A percentile compares a stretch with the other conserved stretches of the same genome.
Conservation (phyloP, 1,140 invertebrate genomes). For the Drosophila littoralis region DNA sequence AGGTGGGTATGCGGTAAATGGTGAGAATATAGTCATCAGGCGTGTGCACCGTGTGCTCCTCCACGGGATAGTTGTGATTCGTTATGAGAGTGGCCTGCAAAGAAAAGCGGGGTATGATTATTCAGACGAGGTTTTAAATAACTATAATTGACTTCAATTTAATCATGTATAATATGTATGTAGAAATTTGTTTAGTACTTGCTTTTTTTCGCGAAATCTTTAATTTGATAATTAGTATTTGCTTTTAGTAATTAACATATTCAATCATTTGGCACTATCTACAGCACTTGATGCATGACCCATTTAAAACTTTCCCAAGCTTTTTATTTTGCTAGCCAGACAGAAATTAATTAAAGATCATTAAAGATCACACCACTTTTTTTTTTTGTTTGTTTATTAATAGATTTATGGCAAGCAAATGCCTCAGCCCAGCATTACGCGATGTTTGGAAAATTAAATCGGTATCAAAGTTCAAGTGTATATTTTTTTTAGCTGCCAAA, state of each 20-base stretch:
- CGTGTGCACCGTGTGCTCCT: conserved; percentile 85
- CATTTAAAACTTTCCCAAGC: background rate
- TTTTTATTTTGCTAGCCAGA: background rate
- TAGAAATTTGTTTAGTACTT: no score
- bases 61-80: conserved; percentile 87
- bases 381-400: background rate
- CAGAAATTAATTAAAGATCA: background rate
- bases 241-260: background rate
- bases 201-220: background rate
- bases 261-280: background rate
- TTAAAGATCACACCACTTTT: background rate
- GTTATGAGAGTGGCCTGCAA: conserved; percentile 82
- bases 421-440: background rate
- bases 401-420: background rate
- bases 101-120: background rate
- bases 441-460: conserved; percentile 9
- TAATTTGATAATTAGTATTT: no score
- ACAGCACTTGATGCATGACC: background rate
- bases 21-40: conserved; percentile 86
- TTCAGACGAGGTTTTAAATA: no score
- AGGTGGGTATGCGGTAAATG: conserved; percentile 85
- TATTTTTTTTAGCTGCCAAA: conserved; percentile 8
- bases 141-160: no score
- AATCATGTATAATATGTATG: no score
- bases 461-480: conserved; percentile 29